Conservation (phyloP, 2,113 vertebrate genomes). For the Anolis sagrei region DNA sequence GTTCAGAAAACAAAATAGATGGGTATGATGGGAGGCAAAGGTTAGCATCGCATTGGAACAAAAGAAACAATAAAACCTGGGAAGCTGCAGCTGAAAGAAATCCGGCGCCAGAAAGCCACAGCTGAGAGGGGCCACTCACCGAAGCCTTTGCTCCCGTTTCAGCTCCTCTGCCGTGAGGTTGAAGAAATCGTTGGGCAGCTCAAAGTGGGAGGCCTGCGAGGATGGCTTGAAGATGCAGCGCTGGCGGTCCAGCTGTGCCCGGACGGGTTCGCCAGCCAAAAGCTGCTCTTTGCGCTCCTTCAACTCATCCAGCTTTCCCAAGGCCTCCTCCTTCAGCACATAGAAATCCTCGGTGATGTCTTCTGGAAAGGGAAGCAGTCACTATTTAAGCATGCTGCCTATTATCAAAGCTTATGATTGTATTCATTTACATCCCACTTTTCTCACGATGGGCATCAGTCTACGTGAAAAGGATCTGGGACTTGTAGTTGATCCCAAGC, state of each 20-base stretch:
- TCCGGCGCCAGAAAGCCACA: too few relatives aligned
- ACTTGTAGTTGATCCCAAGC: too few relatives aligned
- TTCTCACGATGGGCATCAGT: too few relatives aligned
- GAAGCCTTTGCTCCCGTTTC: conserved; percentile 84
- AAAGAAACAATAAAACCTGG: too few relatives aligned
- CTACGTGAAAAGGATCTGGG: too few relatives aligned
- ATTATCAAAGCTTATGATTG: too few relatives aligned
- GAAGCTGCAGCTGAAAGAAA: too few relatives aligned
- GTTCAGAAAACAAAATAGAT: too few relatives aligned
- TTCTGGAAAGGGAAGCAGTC: conserved; percentile 8
- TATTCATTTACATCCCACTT: too few relatives aligned
- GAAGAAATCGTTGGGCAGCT: conserved; percentile 92
- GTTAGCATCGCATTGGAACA: too few relatives aligned
- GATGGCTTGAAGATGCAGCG: conserved; percentile 80
- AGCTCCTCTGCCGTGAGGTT: conserved; percentile 87
- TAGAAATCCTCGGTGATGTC: conserved; percentile 88
- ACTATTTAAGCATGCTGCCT: accelerated
- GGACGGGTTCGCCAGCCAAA: conserved; percentile 82
- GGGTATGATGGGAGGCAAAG: too few relatives aligned
- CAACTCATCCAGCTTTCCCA: conserved; percentile 78
- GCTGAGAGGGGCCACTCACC: conserved; percentile 66
- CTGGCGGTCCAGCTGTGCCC: conserved; percentile 86
- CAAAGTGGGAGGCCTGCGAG: conserved; percentile 81
- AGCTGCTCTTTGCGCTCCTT: conserved; percentile 80
- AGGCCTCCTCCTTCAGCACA: conserved; percentile 78